Conservation (phyloP, 2,888 invertebrate genomes). For the Galeruca laticollis region DNA sequence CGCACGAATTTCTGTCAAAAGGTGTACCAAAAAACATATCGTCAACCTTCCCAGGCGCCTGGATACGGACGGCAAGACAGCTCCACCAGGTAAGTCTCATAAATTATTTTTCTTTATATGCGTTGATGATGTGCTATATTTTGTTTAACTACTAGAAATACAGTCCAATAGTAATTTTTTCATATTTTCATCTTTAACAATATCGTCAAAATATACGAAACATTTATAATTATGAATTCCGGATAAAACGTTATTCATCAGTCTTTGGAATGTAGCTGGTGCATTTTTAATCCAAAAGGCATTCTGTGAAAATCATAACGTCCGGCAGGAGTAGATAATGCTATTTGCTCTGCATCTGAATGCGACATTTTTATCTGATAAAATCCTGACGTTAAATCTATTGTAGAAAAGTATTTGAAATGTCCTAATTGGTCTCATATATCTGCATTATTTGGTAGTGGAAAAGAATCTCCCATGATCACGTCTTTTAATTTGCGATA, state of each 20-base stretch:
- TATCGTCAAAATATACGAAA: constrained; percentile 61
- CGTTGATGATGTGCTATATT: too few species aligned
- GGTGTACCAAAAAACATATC: too few species aligned
- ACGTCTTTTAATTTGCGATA: constrained; percentile 59
- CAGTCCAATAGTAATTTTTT: too few species aligned
- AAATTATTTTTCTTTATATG: too few species aligned
- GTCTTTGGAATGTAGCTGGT: constrained; percentile 56
- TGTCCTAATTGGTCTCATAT: constrained; percentile 60
- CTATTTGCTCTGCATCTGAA: constrained; percentile 58
- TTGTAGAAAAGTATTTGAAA: constrained; percentile 58
- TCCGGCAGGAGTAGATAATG: constrained; percentile 57
- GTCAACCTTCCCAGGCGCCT: too few species aligned
- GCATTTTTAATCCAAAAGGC: constrained; percentile 64
- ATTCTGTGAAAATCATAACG: constrained; percentile 58
- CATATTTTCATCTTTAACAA: constrained; percentile 56
- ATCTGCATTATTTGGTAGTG: constrained; percentile 59
- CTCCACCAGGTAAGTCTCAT: too few species aligned
- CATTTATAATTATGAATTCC: constrained; percentile 52
- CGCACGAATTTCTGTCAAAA: constrained; percentile 44
- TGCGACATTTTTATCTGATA: constrained; percentile 58
- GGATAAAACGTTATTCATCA: constrained; percentile 55
- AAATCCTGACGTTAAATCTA: constrained; percentile 61
- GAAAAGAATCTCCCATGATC: constrained; percentile 58
- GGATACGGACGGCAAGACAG: too few species aligned
- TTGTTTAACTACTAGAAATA: too few species aligned